Conservation (phyloP, 2,888 invertebrate species). For the Clusia tigrina region DNA sequence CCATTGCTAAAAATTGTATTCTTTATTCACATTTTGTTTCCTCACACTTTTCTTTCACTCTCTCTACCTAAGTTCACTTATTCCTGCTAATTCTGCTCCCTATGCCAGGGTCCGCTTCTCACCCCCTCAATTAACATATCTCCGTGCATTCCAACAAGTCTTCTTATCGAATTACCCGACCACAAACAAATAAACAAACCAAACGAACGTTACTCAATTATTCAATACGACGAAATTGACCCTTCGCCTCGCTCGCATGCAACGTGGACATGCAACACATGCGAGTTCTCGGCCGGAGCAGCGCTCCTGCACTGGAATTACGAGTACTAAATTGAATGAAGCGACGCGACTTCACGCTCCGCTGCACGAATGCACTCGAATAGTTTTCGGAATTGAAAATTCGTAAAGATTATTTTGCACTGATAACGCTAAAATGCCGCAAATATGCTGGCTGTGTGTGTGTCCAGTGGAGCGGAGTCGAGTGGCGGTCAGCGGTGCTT, state of each 20-base stretch:
- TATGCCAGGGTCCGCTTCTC: background rate
- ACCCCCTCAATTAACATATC: background rate
- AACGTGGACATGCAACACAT: background rate
- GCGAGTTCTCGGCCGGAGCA: background rate
- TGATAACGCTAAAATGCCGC: conserved; percentile 55
- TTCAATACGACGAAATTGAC: conserved; percentile 9
- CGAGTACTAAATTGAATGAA: background rate
- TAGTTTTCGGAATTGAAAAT: conserved; percentile 11
- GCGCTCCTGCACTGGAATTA: background rate
- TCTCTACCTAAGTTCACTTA: background rate
- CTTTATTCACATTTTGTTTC: background rate
- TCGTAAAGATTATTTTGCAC: conserved; percentile 59
- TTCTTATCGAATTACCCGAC: background rate
- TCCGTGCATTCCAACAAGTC: background rate
- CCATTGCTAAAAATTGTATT: background rate
- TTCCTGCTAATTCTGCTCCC: background rate
- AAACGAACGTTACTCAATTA: conserved; percentile 11
- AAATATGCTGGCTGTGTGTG: conserved; percentile 8
- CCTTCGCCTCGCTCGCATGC: background rate
- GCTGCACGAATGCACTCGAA: conserved; percentile 43
- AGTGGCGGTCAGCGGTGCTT: no score
- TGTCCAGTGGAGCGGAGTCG: background rate
- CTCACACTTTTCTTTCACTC: background rate
- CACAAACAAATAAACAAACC: conserved; percentile 6
- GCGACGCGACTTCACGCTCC: conserved; percentile 50